Conservation (phyloP, 2,888 invertebrate genomes). For the Andrena dorsata region DNA sequence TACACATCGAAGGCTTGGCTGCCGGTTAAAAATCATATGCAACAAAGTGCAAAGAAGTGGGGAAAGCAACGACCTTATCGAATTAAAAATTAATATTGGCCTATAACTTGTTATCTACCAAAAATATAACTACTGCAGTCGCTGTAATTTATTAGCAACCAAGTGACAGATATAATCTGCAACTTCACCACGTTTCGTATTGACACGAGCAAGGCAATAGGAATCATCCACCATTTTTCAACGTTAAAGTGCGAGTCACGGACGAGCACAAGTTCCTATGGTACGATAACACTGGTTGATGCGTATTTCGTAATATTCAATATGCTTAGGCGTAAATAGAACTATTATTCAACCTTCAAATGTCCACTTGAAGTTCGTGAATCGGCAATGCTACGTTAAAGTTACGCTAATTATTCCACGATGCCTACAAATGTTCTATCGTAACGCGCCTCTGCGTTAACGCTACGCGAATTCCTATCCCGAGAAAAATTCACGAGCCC, state of each 20-base stretch:
- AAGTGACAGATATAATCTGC: slow-evolving; percentile 48
- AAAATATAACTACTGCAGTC: neutral
- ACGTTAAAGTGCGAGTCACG: slow-evolving; percentile 52
- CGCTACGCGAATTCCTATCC: slow-evolving; percentile 27
- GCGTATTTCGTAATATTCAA: slow-evolving; percentile 57
- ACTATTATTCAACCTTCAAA: slow-evolving; percentile 59
- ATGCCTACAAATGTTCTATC: neutral
- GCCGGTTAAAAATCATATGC: slow-evolving; percentile 34
- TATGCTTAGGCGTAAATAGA: slow-evolving; percentile 28
- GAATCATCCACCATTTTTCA: slow-evolving; percentile 69
- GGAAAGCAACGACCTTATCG: slow-evolving; percentile 3
- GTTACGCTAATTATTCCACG: slow-evolving; percentile 2
- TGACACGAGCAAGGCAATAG: slow-evolving; percentile 50
- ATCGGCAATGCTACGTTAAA: slow-evolving; percentile 6
- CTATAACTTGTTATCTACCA: neutral
- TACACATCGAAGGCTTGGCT: slow-evolving; percentile 16
- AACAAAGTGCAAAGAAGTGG: slow-evolving; percentile 7
- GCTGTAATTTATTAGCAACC: neutral
- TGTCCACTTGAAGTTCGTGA: slow-evolving; percentile 6
- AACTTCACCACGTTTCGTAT: slow-evolving; percentile 41
- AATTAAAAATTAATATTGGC: neutral
- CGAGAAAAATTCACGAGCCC: slow-evolving; percentile 48
- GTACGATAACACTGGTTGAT: slow-evolving; percentile 47
- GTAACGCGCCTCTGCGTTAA: slow-evolving; percentile 7
- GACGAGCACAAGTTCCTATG: slow-evolving; percentile 24